A percentile compares a stretch with the other conserved stretches of the same genome.
Conservation (phyloP, 2,888 invertebrate species). For the Euplexia lucipara region DNA sequence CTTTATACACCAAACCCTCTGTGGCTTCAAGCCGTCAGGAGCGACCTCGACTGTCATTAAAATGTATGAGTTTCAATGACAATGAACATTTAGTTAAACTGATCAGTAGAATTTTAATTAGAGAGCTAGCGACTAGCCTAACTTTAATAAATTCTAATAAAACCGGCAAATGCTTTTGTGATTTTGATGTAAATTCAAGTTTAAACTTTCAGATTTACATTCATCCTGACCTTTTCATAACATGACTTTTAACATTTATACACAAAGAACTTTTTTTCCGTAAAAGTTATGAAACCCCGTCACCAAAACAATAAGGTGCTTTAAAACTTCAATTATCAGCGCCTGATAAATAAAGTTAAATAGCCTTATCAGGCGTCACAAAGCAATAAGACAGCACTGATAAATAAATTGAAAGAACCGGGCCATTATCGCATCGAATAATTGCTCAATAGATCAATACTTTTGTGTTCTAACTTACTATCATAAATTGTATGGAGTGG, state of each 20-base stretch:
- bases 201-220: background rate
- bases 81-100: background rate
- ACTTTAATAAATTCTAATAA: background rate
- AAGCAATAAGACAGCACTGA: too few species aligned
- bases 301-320: too few species aligned
- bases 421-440: background rate
- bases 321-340: too few species aligned
- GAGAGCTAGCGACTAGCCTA: background rate
- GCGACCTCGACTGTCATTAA: background rate
- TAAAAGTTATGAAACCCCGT: background rate
- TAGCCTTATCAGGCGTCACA: too few species aligned
- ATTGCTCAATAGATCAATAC: background rate
- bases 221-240: background rate
- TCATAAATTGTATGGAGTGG: background rate
- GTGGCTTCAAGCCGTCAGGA: background rate
- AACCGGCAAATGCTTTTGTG: constrained; percentile 3
- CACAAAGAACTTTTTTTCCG: constrained; percentile 6
- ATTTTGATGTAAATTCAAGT: background rate
- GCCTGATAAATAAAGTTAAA: too few species aligned
- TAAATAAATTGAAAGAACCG: too few species aligned
- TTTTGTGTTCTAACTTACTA: background rate
- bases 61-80: background rate
- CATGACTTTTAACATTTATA: constrained; percentile 1
- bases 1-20: background rate
- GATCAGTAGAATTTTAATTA: background rate